phyloP scores from a whole-genome alignment of 2,888 invertebrate species.

The Stenchaetothrips biformis region DNA sequence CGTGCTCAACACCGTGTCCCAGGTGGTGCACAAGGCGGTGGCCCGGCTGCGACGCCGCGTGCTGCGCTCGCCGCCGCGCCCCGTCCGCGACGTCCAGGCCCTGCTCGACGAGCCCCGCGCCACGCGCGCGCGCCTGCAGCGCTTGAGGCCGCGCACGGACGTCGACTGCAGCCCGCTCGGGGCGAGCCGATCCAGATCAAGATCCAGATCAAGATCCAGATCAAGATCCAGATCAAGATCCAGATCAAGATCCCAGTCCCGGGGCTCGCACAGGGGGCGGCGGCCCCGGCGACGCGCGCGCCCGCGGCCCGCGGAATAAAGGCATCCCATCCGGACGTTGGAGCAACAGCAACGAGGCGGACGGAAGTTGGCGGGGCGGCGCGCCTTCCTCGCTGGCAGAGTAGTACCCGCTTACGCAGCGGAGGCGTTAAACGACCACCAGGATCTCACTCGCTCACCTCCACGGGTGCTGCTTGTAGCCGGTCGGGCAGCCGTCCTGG shows the following conservation, averaged over 20 bases:
- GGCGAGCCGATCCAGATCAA: neutral
- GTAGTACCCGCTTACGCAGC: neutral
- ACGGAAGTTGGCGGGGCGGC: neutral
- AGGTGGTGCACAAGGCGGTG: constrained; percentile 6
- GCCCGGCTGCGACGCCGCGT: constrained; percentile 16
- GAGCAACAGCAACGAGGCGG: neutral
- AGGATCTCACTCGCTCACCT: neutral
- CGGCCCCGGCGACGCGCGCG: neutral
- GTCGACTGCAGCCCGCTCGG: constrained; percentile 2
- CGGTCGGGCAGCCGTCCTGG: constrained; percentile 9
- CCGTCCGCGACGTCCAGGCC: neutral
- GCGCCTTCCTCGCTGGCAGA: neutral
- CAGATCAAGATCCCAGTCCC: neutral
- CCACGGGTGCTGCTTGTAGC: constrained; percentile 20
- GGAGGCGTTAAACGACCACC: neutral
- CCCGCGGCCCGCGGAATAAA: neutral
- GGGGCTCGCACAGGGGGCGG: neutral
- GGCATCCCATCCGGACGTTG: neutral
- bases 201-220: neutral
- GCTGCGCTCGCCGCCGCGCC: constrained; percentile 9
- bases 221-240: neutral
- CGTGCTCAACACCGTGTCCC: neutral
- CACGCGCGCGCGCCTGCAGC: constrained; percentile 10
- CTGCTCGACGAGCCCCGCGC: neutral
- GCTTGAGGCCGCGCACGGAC: neutral